Percentiles rank a stretch among this genome's conserved stretches.
Evolutionary conservation across 2,888 invertebrate species (phyloP).

Genomic region (Prionchulus punctatus): DNA sequence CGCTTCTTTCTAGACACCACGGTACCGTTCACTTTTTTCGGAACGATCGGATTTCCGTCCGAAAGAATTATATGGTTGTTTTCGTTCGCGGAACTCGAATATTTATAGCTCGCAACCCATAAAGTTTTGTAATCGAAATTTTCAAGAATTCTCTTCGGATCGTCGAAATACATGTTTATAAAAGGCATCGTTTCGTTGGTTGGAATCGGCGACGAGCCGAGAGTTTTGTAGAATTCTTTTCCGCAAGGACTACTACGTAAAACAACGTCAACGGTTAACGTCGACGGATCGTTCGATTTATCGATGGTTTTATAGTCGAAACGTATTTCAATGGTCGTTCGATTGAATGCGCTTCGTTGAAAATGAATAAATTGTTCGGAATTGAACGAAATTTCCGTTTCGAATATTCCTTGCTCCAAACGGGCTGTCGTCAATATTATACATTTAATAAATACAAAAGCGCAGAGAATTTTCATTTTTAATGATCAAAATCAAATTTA

Average conservation of each 20-base stretch:
- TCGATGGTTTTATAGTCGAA: neutral
- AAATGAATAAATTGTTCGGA: neutral
- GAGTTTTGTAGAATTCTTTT: conserved; percentile 23
- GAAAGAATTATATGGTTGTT: no score
- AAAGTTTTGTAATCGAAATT: neutral
- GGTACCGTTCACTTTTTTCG: no score
- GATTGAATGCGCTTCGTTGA: neutral
- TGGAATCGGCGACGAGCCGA: neutral
- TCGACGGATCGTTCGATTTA: no score
- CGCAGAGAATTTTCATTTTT: no score
- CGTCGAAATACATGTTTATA: neutral
- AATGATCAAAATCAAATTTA: no score
- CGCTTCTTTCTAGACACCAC: no score
- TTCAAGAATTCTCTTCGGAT: neutral
- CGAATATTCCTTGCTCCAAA: neutral
- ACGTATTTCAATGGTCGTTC: neutral
- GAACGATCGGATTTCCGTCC: no score
- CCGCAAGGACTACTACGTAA: conserved; percentile 28
- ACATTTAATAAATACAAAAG: no score
- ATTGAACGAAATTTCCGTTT: neutral
- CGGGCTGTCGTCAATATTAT: no score
- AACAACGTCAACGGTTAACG: conserved; percentile 16
- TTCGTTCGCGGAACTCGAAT: no score
- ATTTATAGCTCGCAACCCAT: no score
- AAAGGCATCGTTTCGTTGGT: neutral